These are phyloP conservation scores for Apeltes quadracus DNA, from an alignment of 2,113 vertebrate species.

Conservation along the genomic window DNA sequence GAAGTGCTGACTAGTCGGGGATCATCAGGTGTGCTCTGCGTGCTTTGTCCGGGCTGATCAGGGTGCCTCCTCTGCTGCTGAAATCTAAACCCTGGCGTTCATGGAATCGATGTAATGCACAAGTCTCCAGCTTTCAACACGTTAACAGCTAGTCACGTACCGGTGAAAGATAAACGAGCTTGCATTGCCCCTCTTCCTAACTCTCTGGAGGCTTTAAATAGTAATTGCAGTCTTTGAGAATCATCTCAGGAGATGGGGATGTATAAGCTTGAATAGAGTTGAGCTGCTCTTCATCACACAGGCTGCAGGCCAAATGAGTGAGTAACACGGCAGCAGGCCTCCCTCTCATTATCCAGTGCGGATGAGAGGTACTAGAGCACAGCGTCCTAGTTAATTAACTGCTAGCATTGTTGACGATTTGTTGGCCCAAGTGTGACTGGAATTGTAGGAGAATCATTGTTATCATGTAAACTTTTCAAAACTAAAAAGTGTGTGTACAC, in stretches of 20 bases:
- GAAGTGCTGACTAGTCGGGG: slow-evolving; percentile 34
- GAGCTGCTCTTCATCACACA: slow-evolving; percentile 16
- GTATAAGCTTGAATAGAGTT: slow-evolving; percentile 24
- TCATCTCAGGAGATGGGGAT: slow-evolving; percentile 22
- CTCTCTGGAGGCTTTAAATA: slow-evolving; percentile 48
- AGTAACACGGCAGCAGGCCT: slow-evolving; percentile 36
- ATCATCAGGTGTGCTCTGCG: slow-evolving; percentile 46
- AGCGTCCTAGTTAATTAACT: slow-evolving; percentile 16
- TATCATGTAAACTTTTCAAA: background rate
- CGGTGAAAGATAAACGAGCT: slow-evolving; percentile 27
- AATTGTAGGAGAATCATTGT: slow-evolving; percentile 23
- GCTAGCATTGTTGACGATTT: slow-evolving; percentile 20
- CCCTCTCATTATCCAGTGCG: slow-evolving; percentile 35
- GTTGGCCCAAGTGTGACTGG: slow-evolving; percentile 26
- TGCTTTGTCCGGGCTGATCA: slow-evolving; percentile 59
- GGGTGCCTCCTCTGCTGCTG: slow-evolving; percentile 41
- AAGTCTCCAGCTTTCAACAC: slow-evolving; percentile 37
- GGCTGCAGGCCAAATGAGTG: slow-evolving; percentile 40
- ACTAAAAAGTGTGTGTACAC: background rate
- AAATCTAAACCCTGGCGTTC: slow-evolving; percentile 51
- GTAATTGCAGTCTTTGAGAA: slow-evolving; percentile 53
- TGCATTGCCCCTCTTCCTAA: slow-evolving; percentile 21
- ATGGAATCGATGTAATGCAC: slow-evolving; percentile 43
- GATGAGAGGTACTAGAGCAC: slow-evolving; percentile 20
- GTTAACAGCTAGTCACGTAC: slow-evolving; percentile 47